Conservation (phyloP, 2,888 invertebrate genomes). For the Apoda limacodes region DNA sequence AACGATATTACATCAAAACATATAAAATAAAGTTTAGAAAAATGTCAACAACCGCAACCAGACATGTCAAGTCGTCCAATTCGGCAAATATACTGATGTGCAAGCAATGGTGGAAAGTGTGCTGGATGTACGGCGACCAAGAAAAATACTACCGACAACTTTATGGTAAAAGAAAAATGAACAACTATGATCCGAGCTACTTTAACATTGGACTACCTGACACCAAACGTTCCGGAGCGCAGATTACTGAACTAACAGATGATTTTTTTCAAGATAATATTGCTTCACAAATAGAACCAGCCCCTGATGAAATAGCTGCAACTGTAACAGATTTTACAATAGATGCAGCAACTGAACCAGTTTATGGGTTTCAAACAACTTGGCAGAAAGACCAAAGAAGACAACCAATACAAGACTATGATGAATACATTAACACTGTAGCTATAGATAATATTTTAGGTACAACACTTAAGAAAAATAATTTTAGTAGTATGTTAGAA, state of each 20-base stretch:
- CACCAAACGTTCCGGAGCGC: slow-evolving; percentile 56
- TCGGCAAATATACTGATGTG: slow-evolving; percentile 83
- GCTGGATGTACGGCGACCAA: slow-evolving; percentile 88
- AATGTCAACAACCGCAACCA: slow-evolving; percentile 64
- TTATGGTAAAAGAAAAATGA: slow-evolving; percentile 73
- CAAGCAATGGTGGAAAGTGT: slow-evolving; percentile 92
- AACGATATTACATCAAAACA: no score
- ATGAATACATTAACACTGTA: slow-evolving; percentile 43
- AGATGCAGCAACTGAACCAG: slow-evolving; percentile 45
- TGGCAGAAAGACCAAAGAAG: slow-evolving; percentile 67
- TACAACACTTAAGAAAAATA: slow-evolving; percentile 40
- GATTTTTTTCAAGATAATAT: slow-evolving; percentile 54
- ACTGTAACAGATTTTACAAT: slow-evolving; percentile 23
- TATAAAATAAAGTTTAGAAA: slow-evolving; percentile 25
- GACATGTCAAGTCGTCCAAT: slow-evolving; percentile 63
- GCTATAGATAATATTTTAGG: slow-evolving; percentile 52
- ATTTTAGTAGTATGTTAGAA: slow-evolving; percentile 50
- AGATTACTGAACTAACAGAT: slow-evolving; percentile 61
- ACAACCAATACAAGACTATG: slow-evolving; percentile 57
- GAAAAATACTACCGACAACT: slow-evolving; percentile 87
- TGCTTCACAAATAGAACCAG: slow-evolving; percentile 43
- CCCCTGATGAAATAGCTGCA: slow-evolving; percentile 38
- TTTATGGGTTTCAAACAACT: slow-evolving; percentile 49
- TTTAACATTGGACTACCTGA: slow-evolving; percentile 43
- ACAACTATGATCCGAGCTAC: slow-evolving; percentile 43